Percentiles rank a stretch among this genome's conserved stretches.
Evolutionary conservation across 2,113 vertebrate species (phyloP).

Genomic region (Siphamia tubifer): DNA sequence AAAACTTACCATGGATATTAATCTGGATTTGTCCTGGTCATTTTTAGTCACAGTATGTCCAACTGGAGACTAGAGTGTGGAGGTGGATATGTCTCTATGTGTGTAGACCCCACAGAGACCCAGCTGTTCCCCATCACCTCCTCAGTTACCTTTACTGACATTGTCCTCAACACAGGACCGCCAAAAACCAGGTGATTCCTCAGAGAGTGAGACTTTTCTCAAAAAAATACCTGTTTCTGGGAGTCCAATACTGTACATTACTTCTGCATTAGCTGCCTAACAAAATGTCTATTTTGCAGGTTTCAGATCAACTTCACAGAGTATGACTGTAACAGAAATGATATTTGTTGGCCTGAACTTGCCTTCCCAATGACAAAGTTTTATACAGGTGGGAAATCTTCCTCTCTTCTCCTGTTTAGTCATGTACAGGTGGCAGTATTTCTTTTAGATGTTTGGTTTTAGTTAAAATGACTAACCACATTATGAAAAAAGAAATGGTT

Average conservation of each 20-base stretch:
- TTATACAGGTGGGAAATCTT: slow-evolving; percentile 86
- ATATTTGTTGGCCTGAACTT: slow-evolving; percentile 94
- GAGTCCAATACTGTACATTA: neutral
- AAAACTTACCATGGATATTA: no score
- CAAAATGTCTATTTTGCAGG: slow-evolving; percentile 61
- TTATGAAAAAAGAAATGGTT: no score
- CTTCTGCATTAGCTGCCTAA: neutral
- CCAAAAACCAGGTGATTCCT: slow-evolving; percentile 83
- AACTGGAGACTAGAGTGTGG: slow-evolving; percentile 85
- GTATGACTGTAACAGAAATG: slow-evolving; percentile 92
- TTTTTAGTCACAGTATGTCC: slow-evolving; percentile 83
- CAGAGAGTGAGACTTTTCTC: neutral
- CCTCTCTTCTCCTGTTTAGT: no score
- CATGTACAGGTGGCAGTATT: no score
- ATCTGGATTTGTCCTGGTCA: no score
- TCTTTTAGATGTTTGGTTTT: no score
- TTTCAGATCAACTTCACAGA: slow-evolving; percentile 92
- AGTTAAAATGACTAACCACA: no score
- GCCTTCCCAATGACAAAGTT: slow-evolving; percentile 87
- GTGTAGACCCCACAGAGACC: slow-evolving; percentile 61
- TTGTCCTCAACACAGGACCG: slow-evolving; percentile 73
- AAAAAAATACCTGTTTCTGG: neutral
- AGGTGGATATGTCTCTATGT: slow-evolving; percentile 64
- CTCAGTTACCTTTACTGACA: slow-evolving; percentile 87
- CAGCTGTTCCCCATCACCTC: slow-evolving; percentile 83